Conservation (phyloP, 2,888 invertebrate genomes). For the Tortricodes alternella region DNA sequence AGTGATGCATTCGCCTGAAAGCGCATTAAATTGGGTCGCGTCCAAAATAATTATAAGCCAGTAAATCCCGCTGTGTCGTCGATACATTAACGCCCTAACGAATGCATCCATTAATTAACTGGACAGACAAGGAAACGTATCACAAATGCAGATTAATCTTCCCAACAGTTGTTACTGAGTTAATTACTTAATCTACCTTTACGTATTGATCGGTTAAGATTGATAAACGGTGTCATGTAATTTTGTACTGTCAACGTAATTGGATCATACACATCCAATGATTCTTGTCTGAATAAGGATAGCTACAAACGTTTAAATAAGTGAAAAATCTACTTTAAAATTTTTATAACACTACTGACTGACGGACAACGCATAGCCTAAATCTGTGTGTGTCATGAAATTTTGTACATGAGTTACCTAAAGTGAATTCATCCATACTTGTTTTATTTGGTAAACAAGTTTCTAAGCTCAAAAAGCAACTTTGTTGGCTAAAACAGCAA, state of each 20-base stretch:
- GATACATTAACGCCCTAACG: conserved; percentile 44
- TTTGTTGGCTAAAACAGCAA: too few relatives aligned
- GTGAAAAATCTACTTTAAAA: too few relatives aligned
- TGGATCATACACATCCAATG: too few relatives aligned
- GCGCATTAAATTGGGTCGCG: conserved; percentile 54
- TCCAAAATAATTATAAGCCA: conserved; percentile 66
- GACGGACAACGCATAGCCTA: too few relatives aligned
- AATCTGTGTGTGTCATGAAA: too few relatives aligned
- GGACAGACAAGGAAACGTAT: conserved; percentile 20
- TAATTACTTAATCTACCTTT: conserved; percentile 15
- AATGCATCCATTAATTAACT: conserved; percentile 22
- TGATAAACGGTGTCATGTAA: not conserved
- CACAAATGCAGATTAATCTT: conserved; percentile 24
- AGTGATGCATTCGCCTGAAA: conserved; percentile 41
- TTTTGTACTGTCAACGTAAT: not conserved
- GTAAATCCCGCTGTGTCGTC: conserved; percentile 50
- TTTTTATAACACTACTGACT: too few relatives aligned
- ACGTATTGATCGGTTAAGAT: not conserved
- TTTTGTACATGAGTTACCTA: too few relatives aligned
- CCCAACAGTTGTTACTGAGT: not conserved
- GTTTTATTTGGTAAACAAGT: too few relatives aligned
- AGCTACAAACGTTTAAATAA: too few relatives aligned
- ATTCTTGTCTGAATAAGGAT: too few relatives aligned
- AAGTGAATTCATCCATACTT: too few relatives aligned
- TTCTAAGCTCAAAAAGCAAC: too few relatives aligned